Percentiles rank a stretch among this genome's conserved stretches.
Conservation (phyloP, 30 jellyfish, hydroid and myxozoan species). For the Aurelia sp. region DNA sequence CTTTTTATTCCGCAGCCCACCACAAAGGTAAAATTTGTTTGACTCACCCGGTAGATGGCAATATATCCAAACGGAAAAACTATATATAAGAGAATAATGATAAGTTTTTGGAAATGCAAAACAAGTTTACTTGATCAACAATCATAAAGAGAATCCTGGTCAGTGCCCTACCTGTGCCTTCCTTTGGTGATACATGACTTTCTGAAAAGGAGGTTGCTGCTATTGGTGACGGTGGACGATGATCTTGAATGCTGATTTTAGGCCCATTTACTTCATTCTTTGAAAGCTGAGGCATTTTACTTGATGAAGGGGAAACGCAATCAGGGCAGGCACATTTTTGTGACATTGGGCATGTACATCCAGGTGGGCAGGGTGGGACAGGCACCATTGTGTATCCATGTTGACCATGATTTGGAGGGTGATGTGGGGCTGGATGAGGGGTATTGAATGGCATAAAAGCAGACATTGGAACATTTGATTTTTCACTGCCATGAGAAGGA, state of each 20-base stretch:
- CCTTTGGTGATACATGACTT: conserved; percentile 63
- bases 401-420: conserved; percentile 57
- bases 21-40: no score
- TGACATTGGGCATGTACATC: conserved; percentile 93
- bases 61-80: no score
- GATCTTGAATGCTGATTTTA: conserved; percentile 25
- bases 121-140: no score
- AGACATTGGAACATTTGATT: conserved; percentile 59
- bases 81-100: no score
- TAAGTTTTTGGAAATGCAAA: no score
- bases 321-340: conserved; percentile 94
- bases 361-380: conserved; percentile 95
- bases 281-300: conserved; percentile 42
- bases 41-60: no score
- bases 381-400: conserved; percentile 79
- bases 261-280: conserved; percentile 69
- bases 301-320: conserved; percentile 59
- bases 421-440: conserved; percentile 75
- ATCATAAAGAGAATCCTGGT: no score
- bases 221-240: conserved; percentile 50
- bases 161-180: conserved; percentile 39
- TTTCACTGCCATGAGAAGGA: conserved; percentile 60
- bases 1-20: no score
- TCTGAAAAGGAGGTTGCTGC: conserved; percentile 66
- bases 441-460: conserved; percentile 93